A percentile compares a stretch with the other conserved stretches of the same genome.
phyloP scores from a whole-genome alignment of 2,113 vertebrate species.

The Brevimyrus niger region DNA sequence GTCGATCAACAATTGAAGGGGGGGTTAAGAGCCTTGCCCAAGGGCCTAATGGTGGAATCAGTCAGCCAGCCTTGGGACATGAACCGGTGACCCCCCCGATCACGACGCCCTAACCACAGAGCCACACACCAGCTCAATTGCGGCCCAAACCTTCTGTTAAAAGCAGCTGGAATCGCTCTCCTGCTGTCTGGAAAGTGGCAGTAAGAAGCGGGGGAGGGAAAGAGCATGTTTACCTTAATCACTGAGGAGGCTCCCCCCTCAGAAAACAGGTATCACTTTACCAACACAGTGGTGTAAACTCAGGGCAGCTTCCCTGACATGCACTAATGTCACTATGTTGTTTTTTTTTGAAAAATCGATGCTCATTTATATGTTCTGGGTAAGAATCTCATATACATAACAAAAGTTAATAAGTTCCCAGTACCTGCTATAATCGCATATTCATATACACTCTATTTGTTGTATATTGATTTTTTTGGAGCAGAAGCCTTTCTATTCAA shows the following conservation, averaged over 20 bases:
- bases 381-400: neutral
- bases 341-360: neutral
- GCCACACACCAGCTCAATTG: neutral
- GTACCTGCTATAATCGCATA: neutral
- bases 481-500: neutral
- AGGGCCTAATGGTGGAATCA: neutral
- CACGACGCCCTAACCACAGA: neutral
- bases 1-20: neutral
- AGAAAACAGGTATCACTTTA: neutral
- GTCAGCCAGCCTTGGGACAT: neutral
- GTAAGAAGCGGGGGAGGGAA: neutral
- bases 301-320: neutral
- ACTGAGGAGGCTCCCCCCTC: neutral
- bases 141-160: neutral
- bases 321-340: neutral
- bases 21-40: neutral
- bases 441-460: neutral
- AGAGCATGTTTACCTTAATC: neutral
- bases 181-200: neutral
- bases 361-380: neutral
- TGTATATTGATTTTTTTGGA: neutral
- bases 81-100: neutral
- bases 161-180: neutral
- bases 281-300: neutral
- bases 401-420: neutral